Conservation (phyloP, 2,888 invertebrate species). For the Idaea straminata region DNA sequence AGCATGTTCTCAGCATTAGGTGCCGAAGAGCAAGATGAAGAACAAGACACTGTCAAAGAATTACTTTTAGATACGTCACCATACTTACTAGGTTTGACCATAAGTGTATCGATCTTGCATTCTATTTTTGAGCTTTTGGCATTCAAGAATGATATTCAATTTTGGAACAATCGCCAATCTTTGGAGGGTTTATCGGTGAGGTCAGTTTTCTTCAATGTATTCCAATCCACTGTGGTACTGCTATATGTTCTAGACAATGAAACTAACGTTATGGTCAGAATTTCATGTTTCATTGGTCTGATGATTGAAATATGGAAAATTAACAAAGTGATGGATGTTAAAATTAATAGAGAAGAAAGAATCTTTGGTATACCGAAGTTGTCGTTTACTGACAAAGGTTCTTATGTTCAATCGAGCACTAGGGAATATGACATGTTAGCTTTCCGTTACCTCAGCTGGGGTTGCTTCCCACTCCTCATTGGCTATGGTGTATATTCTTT, state of each 20-base stretch:
- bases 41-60: constrained; percentile 95
- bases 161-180: constrained; percentile 98
- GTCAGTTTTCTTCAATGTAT: constrained; percentile 98
- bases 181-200: constrained; percentile 98
- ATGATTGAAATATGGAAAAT: constrained; percentile 99
- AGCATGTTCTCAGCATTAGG: constrained; percentile 82
- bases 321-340: constrained; percentile 93
- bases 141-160: constrained; percentile 99
- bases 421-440: constrained; percentile 96
- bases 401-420: constrained; percentile 96
- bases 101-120: constrained; percentile 95
- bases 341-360: constrained; percentile 86
- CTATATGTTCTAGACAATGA: constrained; percentile 99
- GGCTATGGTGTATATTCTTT: constrained; percentile 98
- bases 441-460: constrained; percentile 98
- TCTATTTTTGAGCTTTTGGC: constrained; percentile 98
- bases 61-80: constrained; percentile 98
- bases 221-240: constrained; percentile 96
- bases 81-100: constrained; percentile 94
- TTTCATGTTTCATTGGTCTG: constrained; percentile 96
- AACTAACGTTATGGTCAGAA: constrained; percentile 96
- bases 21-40: constrained; percentile 90
- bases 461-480: constrained; percentile 94
- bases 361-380: constrained; percentile 91
- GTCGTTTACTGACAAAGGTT: constrained; percentile 94